phyloP scores from a whole-genome alignment of 1,140 invertebrate species.

The Leptinotarsa texana region DNA sequence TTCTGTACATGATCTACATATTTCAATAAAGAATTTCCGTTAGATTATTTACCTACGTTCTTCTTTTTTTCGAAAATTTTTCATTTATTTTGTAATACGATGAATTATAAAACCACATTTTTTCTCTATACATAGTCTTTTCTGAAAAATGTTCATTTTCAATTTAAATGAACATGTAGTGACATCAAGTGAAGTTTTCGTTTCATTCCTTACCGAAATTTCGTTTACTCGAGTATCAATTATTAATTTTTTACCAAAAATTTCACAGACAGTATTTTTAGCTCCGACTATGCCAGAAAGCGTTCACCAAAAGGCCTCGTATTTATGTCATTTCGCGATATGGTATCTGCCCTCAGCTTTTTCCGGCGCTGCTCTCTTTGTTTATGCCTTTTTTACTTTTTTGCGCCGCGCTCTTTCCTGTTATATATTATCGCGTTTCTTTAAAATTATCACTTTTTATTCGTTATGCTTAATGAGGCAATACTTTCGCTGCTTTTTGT shows the following conservation, averaged over 20 bases:
- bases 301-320: slow-evolving; percentile 10
- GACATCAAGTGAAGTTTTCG: no score
- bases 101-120: no score
- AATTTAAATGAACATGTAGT: no score
- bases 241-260: neutral
- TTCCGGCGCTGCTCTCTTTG: slow-evolving; percentile 17
- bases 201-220: no score
- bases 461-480: slow-evolving; percentile 9
- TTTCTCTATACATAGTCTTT: no score
- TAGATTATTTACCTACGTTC: no score
- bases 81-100: no score
- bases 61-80: no score
- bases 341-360: slow-evolving; percentile 18
- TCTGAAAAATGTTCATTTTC: no score
- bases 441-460: slow-evolving; percentile 16
- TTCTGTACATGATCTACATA: no score
- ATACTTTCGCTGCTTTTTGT: neutral
- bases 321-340: slow-evolving; percentile 19
- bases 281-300: neutral
- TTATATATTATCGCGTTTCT: slow-evolving; percentile 16
- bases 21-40: no score
- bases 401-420: neutral
- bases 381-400: slow-evolving; percentile 15
- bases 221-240: neutral
- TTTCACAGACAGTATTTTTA: slow-evolving; percentile 9